Base-by-base conservation (phyloP, 2,797 vertebrate genomes). In the Cyprinella venusta region DNA sequence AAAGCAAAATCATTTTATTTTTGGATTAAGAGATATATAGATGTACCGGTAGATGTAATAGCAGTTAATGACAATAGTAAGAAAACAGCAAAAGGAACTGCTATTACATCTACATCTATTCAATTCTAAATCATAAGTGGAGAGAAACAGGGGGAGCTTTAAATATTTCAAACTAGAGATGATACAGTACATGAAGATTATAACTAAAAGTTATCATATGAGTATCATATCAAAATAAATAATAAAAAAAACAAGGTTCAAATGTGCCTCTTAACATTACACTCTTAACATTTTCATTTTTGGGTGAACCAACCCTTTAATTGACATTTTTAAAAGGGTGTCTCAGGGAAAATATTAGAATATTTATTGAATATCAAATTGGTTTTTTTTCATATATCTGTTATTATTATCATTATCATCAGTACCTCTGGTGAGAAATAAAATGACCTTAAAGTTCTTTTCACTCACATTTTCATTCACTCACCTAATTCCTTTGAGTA, bases 401-500 rank as follows among this genome's bases (percentile, higher is more conserved):
- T 56, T 56, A n/a, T 56, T 10, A 9, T 54, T 4, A 56, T 54
- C 19, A 21, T 21, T 21, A 21, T 54, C 16, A 54, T 9, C 21
- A n/a, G 21, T n/a, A n/a, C n/a, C n/a, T n/a, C n/a, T 71, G 61
- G 26, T 78, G 75, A 83, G 40, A 83, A 71, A 69, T 76, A 69
- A 75, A 67, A 54, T 61, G 52, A 36, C 40, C 40, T 69, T 69
- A 69, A 59, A 21, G 65, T 81, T 78, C 18, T 52, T 70, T 87
- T 84, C 79, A 52, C 30, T 56, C 54, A 69, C 18, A 38, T 21
- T 48, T 54, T 74, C 84, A 80, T 33, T 33, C 30, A 33, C 30
- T 33, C 36, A 90, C 90, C 90, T 91, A 93, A 92, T 92, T 93
- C 91, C 82, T 36, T 93, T 93, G 91, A 92, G 90, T 93, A 92